These are phyloP conservation scores for Corythornis cristatus DNA, from an alignment of 2,113 vertebrate species.

Conservation along the genomic window DNA sequence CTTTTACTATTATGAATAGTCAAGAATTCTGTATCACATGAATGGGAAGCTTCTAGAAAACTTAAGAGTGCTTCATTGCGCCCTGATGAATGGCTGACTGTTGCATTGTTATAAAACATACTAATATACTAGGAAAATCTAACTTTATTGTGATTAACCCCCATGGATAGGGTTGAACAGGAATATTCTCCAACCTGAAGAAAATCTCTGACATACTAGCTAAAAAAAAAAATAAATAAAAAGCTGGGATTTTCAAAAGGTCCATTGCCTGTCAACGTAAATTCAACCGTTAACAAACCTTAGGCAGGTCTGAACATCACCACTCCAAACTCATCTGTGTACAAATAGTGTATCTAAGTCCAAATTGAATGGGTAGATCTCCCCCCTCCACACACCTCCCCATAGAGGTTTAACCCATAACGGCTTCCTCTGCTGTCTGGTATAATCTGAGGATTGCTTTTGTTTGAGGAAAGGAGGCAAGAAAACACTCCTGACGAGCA, in stretches of 20 bases:
- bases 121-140: background rate
- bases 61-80: background rate
- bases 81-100: slow-evolving; percentile 3
- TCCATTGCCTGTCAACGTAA: background rate
- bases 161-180: background rate
- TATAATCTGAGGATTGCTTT: slow-evolving; percentile 52
- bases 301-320: background rate
- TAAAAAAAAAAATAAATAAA: slow-evolving; percentile 7
- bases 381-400: background rate
- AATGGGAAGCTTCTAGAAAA: slow-evolving; percentile 56
- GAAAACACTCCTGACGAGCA: slow-evolving; percentile 54
- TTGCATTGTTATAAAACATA: background rate
- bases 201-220: background rate
- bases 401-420: slow-evolving; percentile 1
- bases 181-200: background rate
- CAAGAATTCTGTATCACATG: slow-evolving; percentile 16
- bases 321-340: slow-evolving; percentile 21
- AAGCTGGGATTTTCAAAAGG: slow-evolving; percentile 16
- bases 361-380: slow-evolving; percentile 34
- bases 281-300: background rate
- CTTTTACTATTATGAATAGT: slow-evolving; percentile 12
- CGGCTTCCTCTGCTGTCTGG: slow-evolving; percentile 1
- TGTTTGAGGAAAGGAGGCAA: slow-evolving; percentile 61
- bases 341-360: slow-evolving; percentile 33
- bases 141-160: background rate